A percentile compares a stretch with the other conserved stretches of the same genome.
phyloP scores from a whole-genome alignment of 2,797 vertebrate genomes.

The Eulemur rubriventer region DNA sequence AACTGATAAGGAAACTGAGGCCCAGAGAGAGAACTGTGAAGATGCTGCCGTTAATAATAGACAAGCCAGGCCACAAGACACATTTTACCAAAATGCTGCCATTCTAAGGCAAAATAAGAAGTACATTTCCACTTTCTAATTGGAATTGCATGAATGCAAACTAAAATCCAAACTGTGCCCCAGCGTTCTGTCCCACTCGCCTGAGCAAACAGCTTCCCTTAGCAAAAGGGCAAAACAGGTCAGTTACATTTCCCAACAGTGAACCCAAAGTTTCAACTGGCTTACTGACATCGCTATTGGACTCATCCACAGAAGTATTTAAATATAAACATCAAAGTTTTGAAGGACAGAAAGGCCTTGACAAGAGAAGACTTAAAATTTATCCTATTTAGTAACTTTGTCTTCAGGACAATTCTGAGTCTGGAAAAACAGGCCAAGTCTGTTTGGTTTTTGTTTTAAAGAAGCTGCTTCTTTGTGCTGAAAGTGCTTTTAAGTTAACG shows the following conservation, averaged over 20 bases:
- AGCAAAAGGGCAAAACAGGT: background rate
- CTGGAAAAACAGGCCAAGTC: constrained; percentile 42
- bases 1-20: background rate
- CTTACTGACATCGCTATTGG: constrained; percentile 45
- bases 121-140: background rate
- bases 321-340: constrained; percentile 70
- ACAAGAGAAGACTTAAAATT: constrained; percentile 65
- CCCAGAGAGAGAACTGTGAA: background rate
- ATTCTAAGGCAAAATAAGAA: background rate
- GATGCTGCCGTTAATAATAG: background rate
- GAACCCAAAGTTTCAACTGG: constrained; percentile 46
- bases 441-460: background rate
- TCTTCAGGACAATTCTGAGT: constrained; percentile 54
- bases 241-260: background rate
- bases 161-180: background rate
- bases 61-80: background rate
- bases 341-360: constrained; percentile 66
- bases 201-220: background rate
- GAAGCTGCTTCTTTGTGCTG: background rate
- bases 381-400: constrained; percentile 57
- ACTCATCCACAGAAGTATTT: constrained; percentile 65
- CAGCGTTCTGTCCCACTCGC: background rate
- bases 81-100: background rate
- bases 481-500: background rate
- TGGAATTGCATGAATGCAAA: background rate